Percentiles rank a stretch among this genome's conserved stretches.
These are phyloP conservation scores for Nasua narica DNA, from an alignment of 2,797 vertebrate genomes.

Conservation along the genomic window DNA sequence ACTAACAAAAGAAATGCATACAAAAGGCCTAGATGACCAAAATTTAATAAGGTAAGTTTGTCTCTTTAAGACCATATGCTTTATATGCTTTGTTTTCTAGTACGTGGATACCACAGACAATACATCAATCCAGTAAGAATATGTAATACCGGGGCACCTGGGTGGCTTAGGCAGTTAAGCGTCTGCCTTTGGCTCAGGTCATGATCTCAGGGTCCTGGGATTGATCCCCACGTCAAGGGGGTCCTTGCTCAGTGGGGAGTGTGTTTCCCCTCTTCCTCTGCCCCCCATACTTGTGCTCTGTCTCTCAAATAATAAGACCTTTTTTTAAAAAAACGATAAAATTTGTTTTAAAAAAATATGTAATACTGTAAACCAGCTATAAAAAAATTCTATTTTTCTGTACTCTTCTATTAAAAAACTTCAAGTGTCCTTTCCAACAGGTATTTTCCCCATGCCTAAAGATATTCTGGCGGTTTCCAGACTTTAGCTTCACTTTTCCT, in stretches of 20 bases:
- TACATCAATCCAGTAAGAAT: not conserved
- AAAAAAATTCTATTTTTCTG: not conserved
- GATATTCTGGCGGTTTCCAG: not conserved
- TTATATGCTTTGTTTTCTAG: conserved; percentile 19
- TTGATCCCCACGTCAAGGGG: too few relatives aligned
- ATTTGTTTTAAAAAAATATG: not conserved
- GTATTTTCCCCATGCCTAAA: not conserved
- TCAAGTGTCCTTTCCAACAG: not conserved
- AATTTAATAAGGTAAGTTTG: conserved; percentile 2
- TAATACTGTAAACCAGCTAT: not conserved
- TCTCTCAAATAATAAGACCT: too few relatives aligned
- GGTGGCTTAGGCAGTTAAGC: too few relatives aligned
- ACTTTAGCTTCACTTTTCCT: not conserved
- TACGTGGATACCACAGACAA: not conserved
- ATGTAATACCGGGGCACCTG: not conserved
- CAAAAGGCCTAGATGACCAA: not conserved
- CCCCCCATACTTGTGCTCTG: too few relatives aligned
- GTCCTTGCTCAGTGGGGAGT: too few relatives aligned
- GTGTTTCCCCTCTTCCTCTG: too few relatives aligned
- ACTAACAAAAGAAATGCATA: not conserved
- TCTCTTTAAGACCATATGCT: not conserved
- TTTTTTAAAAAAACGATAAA: too few relatives aligned
- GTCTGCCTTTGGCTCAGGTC: too few relatives aligned
- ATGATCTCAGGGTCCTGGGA: too few relatives aligned
- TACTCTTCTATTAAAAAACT: not conserved